These are phyloP conservation scores for Porites lobata DNA, from an alignment of 92 coral and sea anemone genomes.

Conservation along the genomic window DNA sequence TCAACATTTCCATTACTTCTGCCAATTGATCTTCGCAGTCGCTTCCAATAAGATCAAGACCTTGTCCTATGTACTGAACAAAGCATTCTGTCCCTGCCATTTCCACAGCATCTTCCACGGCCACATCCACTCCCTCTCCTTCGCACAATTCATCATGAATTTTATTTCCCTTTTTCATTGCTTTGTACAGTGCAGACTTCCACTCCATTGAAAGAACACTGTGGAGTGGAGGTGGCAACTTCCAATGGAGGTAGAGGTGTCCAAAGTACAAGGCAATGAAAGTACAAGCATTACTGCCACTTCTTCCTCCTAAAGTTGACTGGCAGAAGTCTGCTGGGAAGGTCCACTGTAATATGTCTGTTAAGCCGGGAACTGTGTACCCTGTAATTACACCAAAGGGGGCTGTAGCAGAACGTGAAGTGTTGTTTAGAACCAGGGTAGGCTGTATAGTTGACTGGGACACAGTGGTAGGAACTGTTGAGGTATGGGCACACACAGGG, in stretches of 20 bases:
- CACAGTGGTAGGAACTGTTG: too few relatives aligned
- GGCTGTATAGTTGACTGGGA: too few relatives aligned
- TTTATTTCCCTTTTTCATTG: conserved; percentile 54
- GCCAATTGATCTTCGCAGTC: conserved; percentile 31
- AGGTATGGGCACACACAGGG: too few relatives aligned
- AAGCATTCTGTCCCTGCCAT: conserved; percentile 59
- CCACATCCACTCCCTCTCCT: conserved; percentile 50
- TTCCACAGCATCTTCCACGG: conserved; percentile 66
- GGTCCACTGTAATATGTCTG: conserved; percentile 49
- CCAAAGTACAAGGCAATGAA: conserved; percentile 72
- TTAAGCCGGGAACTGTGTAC: not conserved
- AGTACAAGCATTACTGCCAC: conserved; percentile 74
- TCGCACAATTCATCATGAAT: conserved; percentile 63
- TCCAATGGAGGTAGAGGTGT: not conserved
- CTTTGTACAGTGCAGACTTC: conserved; percentile 29
- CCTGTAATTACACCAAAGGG: not conserved
- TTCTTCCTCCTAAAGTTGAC: conserved; percentile 49
- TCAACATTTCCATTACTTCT: conserved; percentile 4
- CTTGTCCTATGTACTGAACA: conserved; percentile 10
- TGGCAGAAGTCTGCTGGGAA: conserved; percentile 50
- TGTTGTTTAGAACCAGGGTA: too few relatives aligned
- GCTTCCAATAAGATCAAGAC: conserved; percentile 5
- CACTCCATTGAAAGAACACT: conserved; percentile 9
- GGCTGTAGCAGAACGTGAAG: too few relatives aligned
- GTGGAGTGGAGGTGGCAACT: conserved; percentile 23